Evolutionary conservation across 1,140 invertebrate genomes (phyloP), one percentile per base, ranked within the genome.

Genomic region (Nixonia krombeini): DNA sequence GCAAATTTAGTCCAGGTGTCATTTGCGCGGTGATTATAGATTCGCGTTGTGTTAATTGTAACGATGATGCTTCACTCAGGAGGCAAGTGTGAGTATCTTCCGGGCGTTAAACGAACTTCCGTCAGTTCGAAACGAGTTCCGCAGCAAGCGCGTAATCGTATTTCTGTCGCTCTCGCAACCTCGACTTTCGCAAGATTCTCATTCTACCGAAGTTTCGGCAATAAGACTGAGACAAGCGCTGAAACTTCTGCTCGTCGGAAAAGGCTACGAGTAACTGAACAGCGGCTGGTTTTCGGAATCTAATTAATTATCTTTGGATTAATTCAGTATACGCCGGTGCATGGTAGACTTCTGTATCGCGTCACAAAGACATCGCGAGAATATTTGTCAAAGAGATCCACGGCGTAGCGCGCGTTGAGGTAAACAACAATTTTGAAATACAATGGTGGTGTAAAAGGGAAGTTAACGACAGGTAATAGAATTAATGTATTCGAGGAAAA

Each of bases 301-400:
- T 73, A 70, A 69, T 73, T 66, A 73, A 73, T 71, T 69, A 73
- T 73, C 61, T 73, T 70, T 55, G 47, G 62, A 68, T 70, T 73
- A 66, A 70, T 66, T 70, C 62, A 59, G 58, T 67, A 70, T 67
- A 57, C 61, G 59, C 50, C 59, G 56, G 52, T 65, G 61, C 52
- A 55, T 69, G 65, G 62, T 68, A 62, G 46, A 63, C 65, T 68
- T 47, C 61, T 57, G 52, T 53, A 50, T 46, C 35, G 38, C 38
- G 53, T 56, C 57, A 68, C 64, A 68, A 67, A 67, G 56, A n/a
- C 55, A 45, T 44, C 47, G 47, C 52, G 50, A 57, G 58, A 68
- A 68, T 57, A 67, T 56, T 38, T 51, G n/a, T 45, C 51, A 44
- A 61, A 61, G 45, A 61, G 44, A 25, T 44, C 44, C 28, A 29